These are phyloP conservation scores for Tetranychus piercei DNA, from an alignment of 2,888 invertebrate genomes.

Conservation along the genomic window DNA sequence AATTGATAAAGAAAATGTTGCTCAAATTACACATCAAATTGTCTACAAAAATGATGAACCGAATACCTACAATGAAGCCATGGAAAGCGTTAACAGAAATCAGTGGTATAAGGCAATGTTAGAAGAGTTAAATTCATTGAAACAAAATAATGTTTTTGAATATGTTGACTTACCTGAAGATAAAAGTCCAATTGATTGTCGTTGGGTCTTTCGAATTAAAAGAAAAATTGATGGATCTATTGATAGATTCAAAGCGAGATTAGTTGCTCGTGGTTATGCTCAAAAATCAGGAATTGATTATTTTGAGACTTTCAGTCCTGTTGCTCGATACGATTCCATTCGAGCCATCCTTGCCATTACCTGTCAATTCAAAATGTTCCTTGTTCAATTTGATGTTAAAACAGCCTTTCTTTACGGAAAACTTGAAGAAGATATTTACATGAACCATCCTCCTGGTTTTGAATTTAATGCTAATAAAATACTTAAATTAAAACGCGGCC, in stretches of 20 bases:
- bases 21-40: too few relatives aligned
- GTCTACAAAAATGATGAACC: too few relatives aligned
- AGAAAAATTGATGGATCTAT: conserved; percentile 12
- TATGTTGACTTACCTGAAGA: too few relatives aligned
- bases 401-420: conserved; percentile 25
- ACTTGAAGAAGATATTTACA: conserved; percentile 23
- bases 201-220: conserved; percentile 13
- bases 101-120: too few relatives aligned
- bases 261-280: conserved; percentile 23
- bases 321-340: conserved; percentile 22
- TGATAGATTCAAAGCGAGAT: conserved; percentile 33
- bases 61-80: too few relatives aligned
- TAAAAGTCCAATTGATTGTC: too few relatives aligned
- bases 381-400: conserved; percentile 22
- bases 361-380: conserved; percentile 8
- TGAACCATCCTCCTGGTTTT: conserved; percentile 26
- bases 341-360: conserved; percentile 21
- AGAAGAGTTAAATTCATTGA: too few relatives aligned
- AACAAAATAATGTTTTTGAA: too few relatives aligned
- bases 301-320: conserved; percentile 25
- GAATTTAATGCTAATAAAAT: background rate
- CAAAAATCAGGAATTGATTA: conserved; percentile 20
- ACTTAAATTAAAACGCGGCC: too few relatives aligned
- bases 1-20: too few relatives aligned
- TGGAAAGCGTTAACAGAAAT: too few relatives aligned